Evolutionary conservation across 2,113 vertebrate genomes (phyloP).

Genomic region (Pipra filicauda): DNA sequence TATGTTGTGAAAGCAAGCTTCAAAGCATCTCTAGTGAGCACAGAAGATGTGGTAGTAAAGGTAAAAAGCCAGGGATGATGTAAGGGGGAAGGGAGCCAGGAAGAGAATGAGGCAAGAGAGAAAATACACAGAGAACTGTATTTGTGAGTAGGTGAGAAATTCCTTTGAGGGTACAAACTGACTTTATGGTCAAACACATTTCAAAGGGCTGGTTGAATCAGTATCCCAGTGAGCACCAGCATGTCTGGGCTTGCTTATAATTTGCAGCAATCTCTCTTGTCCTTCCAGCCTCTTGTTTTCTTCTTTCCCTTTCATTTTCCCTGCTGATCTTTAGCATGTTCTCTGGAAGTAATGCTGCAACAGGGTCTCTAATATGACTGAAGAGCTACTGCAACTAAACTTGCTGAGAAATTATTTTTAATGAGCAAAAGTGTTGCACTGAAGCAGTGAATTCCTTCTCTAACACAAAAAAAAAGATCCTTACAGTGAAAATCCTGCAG

Average conservation of each 20-base stretch:
- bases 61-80: not conserved
- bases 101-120: not conserved
- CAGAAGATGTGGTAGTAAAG: not conserved
- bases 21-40: not conserved
- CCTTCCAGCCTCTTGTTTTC: constrained; percentile 6
- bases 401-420: constrained; percentile 36
- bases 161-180: not conserved
- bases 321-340: constrained; percentile 1
- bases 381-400: not conserved
- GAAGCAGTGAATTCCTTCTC: not conserved
- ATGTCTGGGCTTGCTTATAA: constrained; percentile 43
- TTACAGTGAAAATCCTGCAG: constrained; percentile 37
- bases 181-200: constrained; percentile 3
- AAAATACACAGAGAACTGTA: not conserved
- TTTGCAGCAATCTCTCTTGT: constrained; percentile 59
- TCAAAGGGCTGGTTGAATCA: constrained; percentile 24
- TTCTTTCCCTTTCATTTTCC: constrained; percentile 2
- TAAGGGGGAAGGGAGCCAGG: not conserved
- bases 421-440: constrained; percentile 27
- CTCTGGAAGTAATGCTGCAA: not conserved
- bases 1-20: not conserved
- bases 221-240: constrained; percentile 5
- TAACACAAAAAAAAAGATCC: not conserved
- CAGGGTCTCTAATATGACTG: not conserved
- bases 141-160: not conserved